Base-by-base conservation (phyloP, 2,113 vertebrate genomes). In the Trematocara marginatum region DNA sequence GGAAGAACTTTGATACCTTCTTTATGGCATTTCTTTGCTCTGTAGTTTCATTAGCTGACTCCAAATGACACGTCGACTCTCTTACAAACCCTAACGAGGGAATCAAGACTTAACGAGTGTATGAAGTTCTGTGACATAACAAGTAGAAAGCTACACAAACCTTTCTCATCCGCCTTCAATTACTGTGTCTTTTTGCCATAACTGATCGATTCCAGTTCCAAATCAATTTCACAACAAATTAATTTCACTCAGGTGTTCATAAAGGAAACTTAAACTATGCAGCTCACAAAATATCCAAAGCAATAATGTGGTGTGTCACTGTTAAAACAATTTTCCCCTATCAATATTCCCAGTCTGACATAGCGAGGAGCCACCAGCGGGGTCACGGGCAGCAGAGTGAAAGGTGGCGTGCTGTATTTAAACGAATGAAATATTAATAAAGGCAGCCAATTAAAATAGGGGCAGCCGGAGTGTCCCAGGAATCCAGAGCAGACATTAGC, bases 361-460 rank as follows among this genome's bases (percentile, higher is more conserved):
- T 56, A n/a, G 26, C 2, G 59, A 86, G 79, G 53, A 51, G 82
- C 31, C 42, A 78, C 57, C 81, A 34, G 56, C 1, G 15, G 85
- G 90, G 90, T 92, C 89, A 87, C 69, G 88, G 82, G 61, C 45
- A 76, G 82, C 10, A 54, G 82, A 88, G 88, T 35, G 47, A 92
- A 90, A 94, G 91, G 94, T 93, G 90, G 90, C 78, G 83, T 56
- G 83, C 81, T 74, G 85, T 89, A 87, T 93, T 94, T 90, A 90
- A 93, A 91, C 29, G 47, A 87, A 93, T 94, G 12, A 92, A 94
- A 94, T 94, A 94, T 95, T 93, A 88, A 95, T 92, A 88, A 74
- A 80, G 64, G 81, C 84, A 88, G 87, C 91, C 94, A 94, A 95
- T 95, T 95, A 95, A 95, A 94, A 88, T 54, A 47, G 78, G 82